Evolutionary conservation across 2,113 vertebrate genomes (phyloP).

Genomic region (Cololabis saira): DNA sequence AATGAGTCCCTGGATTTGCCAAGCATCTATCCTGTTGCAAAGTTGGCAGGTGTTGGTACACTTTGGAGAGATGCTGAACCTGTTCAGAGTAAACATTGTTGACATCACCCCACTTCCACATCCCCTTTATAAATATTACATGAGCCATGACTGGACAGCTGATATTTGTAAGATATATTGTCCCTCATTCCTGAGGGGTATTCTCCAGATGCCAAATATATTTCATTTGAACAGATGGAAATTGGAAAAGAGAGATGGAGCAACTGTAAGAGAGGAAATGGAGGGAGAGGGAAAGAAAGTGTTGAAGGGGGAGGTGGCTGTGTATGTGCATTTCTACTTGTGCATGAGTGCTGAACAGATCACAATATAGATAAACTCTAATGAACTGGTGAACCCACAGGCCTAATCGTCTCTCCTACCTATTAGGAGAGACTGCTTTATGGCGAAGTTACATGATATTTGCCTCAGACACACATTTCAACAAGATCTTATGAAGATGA

Average conservation of each 20-base stretch:
- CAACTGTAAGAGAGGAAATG: conserved; percentile 44
- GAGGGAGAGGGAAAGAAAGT: conserved; percentile 42
- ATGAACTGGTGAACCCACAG: conserved; percentile 41
- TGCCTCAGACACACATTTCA: no score
- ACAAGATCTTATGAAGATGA: no score
- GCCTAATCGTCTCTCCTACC: conserved; percentile 23
- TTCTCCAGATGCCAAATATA: conserved; percentile 76
- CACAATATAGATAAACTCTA: conserved; percentile 28
- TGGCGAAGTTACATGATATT: background rate
- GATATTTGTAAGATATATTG: conserved; percentile 82
- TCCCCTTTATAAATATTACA: conserved; percentile 78
- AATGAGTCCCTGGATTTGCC: conserved; percentile 61
- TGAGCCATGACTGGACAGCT: conserved; percentile 65
- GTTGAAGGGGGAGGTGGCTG: conserved; percentile 37
- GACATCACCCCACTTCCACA: conserved; percentile 67
- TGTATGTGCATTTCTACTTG: conserved; percentile 24
- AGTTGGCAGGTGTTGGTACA: conserved; percentile 61
- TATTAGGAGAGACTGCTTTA: conserved; percentile 20
- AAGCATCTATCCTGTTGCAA: conserved; percentile 50
- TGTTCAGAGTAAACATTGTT: conserved; percentile 67
- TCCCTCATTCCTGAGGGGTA: conserved; percentile 74
- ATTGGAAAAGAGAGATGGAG: conserved; percentile 67
- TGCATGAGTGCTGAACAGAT: conserved; percentile 21
- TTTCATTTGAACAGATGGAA: conserved; percentile 80
- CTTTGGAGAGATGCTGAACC: conserved; percentile 66